Conservation (phyloP, 2,113 vertebrate species). For the Cheilinus undulatus region DNA sequence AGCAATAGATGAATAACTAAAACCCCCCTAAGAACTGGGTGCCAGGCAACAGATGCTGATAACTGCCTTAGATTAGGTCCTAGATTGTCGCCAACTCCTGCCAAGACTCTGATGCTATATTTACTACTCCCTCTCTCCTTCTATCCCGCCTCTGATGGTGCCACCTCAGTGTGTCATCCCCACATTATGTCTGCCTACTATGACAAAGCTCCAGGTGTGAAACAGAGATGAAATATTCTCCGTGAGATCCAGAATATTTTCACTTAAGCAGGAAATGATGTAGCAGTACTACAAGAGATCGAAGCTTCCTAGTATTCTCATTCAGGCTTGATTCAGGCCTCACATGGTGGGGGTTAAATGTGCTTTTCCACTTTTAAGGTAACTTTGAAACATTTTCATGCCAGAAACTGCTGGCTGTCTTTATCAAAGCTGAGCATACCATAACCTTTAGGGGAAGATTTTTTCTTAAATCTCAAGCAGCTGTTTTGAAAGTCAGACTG, state of each 20-base stretch:
- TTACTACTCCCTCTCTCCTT: constrained; percentile 53
- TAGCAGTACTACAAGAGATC: constrained; percentile 14
- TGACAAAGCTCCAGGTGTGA: constrained; percentile 69
- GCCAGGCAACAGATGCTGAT: constrained; percentile 80
- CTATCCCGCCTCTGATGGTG: constrained; percentile 45
- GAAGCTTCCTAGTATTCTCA: constrained; percentile 10
- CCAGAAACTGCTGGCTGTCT: constrained; percentile 4
- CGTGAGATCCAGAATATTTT: constrained; percentile 38
- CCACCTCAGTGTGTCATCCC: constrained; percentile 42
- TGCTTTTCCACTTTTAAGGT: constrained; percentile 6
- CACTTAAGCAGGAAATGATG: constrained; percentile 41
- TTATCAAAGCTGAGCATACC: background rate
- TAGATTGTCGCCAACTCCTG: constrained; percentile 65
- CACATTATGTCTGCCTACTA: constrained; percentile 56
- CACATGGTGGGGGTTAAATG: constrained; percentile 39
- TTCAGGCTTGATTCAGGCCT: constrained; percentile 12
- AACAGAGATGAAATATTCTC: constrained; percentile 67
- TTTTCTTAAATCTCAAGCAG: constrained; percentile 22
- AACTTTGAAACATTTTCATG: constrained; percentile 25
- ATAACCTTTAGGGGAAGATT: constrained; percentile 16
- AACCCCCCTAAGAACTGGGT: constrained; percentile 60
- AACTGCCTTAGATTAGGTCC: constrained; percentile 73
- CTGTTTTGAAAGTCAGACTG: constrained; percentile 29
- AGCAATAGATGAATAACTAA: constrained; percentile 74
- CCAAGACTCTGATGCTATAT: constrained; percentile 71